Base-by-base conservation (phyloP, 2,888 invertebrate genomes). In the Nephrotoma flavescens region DNA sequence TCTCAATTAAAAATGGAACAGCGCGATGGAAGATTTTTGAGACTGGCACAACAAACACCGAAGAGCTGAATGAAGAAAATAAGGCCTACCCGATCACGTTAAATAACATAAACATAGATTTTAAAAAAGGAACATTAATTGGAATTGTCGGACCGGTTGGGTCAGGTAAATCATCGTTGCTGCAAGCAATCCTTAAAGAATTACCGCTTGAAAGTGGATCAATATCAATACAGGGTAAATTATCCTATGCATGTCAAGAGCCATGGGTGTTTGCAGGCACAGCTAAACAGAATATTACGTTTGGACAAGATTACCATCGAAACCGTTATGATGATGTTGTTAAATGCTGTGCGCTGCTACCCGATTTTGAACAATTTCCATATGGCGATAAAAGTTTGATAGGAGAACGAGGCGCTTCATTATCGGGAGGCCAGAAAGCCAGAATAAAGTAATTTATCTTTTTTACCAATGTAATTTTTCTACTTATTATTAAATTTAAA, bases 241-340 rank as follows among this genome's bases (percentile, higher is more conserved):
- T 95, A 12, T 94, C 95, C 42, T 97, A 97, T 90, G 96, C 96
- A 0, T 93, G 95, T 88, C 97, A 97, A 91, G 96, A 97, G 90
- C 94, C 97, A 6, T 98, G 97, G 97, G 94, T 96, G 0, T 96
- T 96, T 90, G 94, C 94, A 0, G 94, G 94, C 15, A 95, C 96
- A 0, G 93, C 98, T 0, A 92, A 96, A 86, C 96, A 97, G 89
- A 98, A 98, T 91, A 96, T 98, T 89, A 90, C 96, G n/a, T 97
- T 98, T 90, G 97, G 97, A 41, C 41, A 84, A 42, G 57, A 86
- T 45, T 42, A 87, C 86, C 89, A 91, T 85, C 89, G 90, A 87
- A 87, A 89, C 5, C 89, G 89, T 7, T 93, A 92, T 88, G 89
- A 90, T 47, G 87, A 89, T 44, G 91, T 92, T 0, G 89, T 93